Percentiles rank a stretch among this genome's conserved stretches.
These are phyloP conservation scores for Sebastes oblongus DNA, from an alignment of 2,797 vertebrate genomes.

Conservation along the genomic window DNA sequence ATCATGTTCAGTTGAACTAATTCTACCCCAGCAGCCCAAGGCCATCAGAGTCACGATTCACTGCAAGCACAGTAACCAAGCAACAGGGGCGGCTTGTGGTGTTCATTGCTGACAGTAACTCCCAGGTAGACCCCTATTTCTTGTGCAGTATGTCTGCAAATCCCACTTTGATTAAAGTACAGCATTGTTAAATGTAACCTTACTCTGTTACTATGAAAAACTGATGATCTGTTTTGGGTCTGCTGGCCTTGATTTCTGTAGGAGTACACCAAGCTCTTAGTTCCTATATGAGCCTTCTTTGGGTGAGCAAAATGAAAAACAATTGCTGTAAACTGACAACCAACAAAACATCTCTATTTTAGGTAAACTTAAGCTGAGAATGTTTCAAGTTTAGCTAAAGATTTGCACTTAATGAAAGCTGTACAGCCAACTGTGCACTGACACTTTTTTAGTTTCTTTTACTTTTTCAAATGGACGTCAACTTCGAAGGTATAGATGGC, in stretches of 20 bases:
- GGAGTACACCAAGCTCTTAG: neutral
- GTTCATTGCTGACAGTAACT: slow-evolving; percentile 51
- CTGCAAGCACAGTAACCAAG: slow-evolving; percentile 70
- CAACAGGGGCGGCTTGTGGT: slow-evolving; percentile 53
- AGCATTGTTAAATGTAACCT: slow-evolving; percentile 49
- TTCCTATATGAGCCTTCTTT: neutral
- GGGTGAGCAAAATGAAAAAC: neutral
- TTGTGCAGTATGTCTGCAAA: slow-evolving; percentile 45
- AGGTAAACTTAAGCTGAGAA: neutral
- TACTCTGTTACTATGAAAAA: slow-evolving; percentile 28
- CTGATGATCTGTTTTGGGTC: slow-evolving; percentile 14
- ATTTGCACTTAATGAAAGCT: neutral
- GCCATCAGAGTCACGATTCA: slow-evolving; percentile 54
- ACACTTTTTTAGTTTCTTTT: neutral
- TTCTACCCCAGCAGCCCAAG: slow-evolving; percentile 43
- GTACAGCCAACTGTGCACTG: neutral
- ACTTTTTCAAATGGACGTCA: neutral
- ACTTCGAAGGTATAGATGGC: neutral
- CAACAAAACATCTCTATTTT: neutral
- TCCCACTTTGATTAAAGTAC: slow-evolving; percentile 71
- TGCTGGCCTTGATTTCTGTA: neutral
- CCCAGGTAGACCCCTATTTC: slow-evolving; percentile 38
- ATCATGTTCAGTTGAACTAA: slow-evolving; percentile 38
- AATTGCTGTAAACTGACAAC: neutral
- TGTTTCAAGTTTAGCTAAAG: neutral